Evolutionary conservation across 37 sponge, comb jelly and placozoan genomes (phyloP).

Genomic region (Theonella swinhoei): DNA sequence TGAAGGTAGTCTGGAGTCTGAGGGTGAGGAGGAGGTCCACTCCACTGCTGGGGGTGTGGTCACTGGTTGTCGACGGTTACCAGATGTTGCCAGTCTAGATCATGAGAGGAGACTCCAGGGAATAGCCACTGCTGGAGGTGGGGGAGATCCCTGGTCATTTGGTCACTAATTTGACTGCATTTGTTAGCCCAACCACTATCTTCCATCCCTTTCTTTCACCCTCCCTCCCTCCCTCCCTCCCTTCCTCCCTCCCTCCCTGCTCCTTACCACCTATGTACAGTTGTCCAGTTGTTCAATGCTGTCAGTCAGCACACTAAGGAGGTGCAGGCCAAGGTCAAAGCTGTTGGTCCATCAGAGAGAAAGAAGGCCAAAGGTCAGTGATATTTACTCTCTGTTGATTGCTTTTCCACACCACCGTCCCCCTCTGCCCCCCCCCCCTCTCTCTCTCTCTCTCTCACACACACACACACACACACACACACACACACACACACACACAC

Average conservation of each 20-base stretch:
- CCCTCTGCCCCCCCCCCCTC: too few relatives aligned
- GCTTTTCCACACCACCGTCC: too few relatives aligned
- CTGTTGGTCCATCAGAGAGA: conserved; percentile 62
- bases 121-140: conserved; percentile 71
- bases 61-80: too few relatives aligned
- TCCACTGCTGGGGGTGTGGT: too few relatives aligned
- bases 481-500: too few relatives aligned
- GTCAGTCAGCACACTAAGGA: conserved; percentile 76
- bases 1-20: too few relatives aligned
- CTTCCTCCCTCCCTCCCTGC: conserved; percentile 19
- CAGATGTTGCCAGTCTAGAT: conserved; percentile 9
- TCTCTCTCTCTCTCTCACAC: too few relatives aligned
- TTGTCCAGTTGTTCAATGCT: conserved; percentile 88
- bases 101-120: conserved; percentile 60
- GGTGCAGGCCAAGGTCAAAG: conserved; percentile 55
- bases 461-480: too few relatives aligned
- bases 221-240: neutral
- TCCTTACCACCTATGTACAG: conserved; percentile 19
- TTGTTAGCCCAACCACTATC: neutral
- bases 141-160: neutral
- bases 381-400: too few relatives aligned
- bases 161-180: neutral
- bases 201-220: neutral
- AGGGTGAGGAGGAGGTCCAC: too few relatives aligned
- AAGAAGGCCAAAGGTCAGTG: conserved; percentile 70